Conservation (phyloP, 2,888 invertebrate genomes). For the Limnephilus lunatus region DNA sequence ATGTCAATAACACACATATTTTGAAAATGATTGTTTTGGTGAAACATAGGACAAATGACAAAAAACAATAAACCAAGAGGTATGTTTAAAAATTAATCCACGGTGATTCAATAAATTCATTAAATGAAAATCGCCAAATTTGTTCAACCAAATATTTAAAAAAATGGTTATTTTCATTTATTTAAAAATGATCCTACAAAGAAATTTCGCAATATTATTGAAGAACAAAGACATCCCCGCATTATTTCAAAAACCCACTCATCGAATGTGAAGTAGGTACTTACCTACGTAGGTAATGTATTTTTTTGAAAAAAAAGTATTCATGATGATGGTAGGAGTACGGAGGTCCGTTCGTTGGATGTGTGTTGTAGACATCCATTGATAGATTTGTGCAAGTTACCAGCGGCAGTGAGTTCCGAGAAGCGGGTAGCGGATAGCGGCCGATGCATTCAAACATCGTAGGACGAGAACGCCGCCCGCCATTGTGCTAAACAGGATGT, state of each 20-base stretch:
- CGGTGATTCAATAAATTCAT: not conserved
- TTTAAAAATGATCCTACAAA: too few relatives aligned
- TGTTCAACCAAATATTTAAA: too few relatives aligned
- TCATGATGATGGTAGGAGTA: not conserved
- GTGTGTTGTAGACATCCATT: not conserved
- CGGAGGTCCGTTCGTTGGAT: not conserved
- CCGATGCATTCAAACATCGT: conserved; percentile 35
- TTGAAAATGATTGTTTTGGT: not conserved
- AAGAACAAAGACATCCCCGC: too few relatives aligned
- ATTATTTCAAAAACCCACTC: too few relatives aligned
- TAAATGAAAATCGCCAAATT: too few relatives aligned
- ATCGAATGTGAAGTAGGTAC: too few relatives aligned
- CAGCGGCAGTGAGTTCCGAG: not conserved
- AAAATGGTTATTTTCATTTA: too few relatives aligned
- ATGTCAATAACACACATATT: not conserved
- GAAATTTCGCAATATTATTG: too few relatives aligned
- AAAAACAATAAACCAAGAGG: too few relatives aligned
- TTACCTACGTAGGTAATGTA: not conserved
- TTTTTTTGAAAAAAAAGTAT: not conserved
- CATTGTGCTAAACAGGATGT: conserved; percentile 54
- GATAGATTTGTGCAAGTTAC: not conserved
- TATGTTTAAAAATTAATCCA: not conserved
- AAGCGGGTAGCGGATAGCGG: not conserved
- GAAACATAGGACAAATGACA: not conserved
- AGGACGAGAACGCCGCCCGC: conserved; percentile 38